Conservation (phyloP, 1,140 invertebrate genomes). For the Globodera ellingtonae region DNA sequence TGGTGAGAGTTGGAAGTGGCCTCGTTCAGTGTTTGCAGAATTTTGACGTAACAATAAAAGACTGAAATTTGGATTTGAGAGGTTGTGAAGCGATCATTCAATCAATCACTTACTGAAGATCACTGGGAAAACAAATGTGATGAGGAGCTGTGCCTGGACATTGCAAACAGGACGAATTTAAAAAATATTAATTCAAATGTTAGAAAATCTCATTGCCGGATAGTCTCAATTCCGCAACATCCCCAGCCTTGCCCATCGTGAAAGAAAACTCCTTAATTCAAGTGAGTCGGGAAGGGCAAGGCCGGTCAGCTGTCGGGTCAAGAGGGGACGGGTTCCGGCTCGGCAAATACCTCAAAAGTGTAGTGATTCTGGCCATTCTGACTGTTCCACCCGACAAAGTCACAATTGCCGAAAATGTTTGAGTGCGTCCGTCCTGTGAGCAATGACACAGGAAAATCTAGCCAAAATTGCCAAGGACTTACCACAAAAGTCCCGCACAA, state of each 20-base stretch:
- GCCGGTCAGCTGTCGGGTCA: too few species aligned
- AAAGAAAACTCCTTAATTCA: too few species aligned
- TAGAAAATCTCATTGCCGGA: too few species aligned
- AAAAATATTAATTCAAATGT: not conserved
- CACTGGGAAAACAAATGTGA: constrained; percentile 60
- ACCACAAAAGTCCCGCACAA: constrained; percentile 59
- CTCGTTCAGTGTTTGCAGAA: constrained; percentile 58
- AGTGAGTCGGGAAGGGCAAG: too few species aligned
- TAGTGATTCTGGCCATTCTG: constrained; percentile 31
- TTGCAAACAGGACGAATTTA: not conserved
- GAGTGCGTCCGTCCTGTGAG: constrained; percentile 33
- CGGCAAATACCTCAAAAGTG: constrained; percentile 47
- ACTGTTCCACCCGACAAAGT: constrained; percentile 48
- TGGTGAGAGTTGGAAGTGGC: constrained; percentile 39
- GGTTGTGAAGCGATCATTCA: not conserved
- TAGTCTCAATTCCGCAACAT: too few species aligned
- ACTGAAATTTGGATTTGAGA: not conserved
- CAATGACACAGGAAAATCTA: not conserved
- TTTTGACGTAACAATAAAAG: constrained; percentile 55
- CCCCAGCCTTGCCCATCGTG: too few species aligned
- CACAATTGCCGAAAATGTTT: constrained; percentile 49
- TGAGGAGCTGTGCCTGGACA: constrained; percentile 50
- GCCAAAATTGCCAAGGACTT: not conserved
- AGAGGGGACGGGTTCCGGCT: too few species aligned
- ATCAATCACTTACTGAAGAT: constrained; percentile 51